Percentiles rank a stretch among this genome's conserved stretches.
These are phyloP conservation scores for Cheilosia soror DNA, from an alignment of 2,888 invertebrate species.

Conservation along the genomic window DNA sequence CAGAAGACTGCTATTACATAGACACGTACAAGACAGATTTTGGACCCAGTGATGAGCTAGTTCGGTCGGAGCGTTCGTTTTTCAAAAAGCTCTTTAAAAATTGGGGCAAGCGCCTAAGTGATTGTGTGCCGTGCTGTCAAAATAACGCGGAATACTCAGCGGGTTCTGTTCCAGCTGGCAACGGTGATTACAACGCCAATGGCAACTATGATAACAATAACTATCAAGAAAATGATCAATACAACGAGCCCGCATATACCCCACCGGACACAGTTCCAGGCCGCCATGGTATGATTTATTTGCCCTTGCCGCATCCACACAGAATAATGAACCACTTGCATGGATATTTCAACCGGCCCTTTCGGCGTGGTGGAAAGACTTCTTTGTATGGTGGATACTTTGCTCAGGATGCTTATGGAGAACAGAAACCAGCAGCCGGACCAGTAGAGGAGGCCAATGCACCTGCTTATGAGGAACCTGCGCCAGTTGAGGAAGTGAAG, in stretches of 20 bases:
- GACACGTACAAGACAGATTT: constrained; percentile 77
- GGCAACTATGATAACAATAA: constrained; percentile 5
- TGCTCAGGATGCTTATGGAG: constrained; percentile 47
- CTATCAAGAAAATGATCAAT: neutral
- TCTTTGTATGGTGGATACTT: constrained; percentile 9
- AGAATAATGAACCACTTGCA: constrained; percentile 49
- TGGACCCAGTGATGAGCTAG: constrained; percentile 76
- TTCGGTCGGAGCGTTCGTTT: constrained; percentile 78
- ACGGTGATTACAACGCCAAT: constrained; percentile 23
- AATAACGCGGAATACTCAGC: constrained; percentile 33
- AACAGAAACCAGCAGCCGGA: constrained; percentile 26
- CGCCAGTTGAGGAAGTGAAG: neutral
- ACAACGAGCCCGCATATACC: constrained; percentile 13
- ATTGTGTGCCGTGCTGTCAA: constrained; percentile 65
- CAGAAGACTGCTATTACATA: constrained; percentile 76
- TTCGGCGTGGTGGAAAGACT: constrained; percentile 39
- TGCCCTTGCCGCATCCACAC: constrained; percentile 55
- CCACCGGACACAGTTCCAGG: constrained; percentile 19
- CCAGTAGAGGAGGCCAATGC: constrained; percentile 4
- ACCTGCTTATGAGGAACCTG: constrained; percentile 38
- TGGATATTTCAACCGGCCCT: constrained; percentile 37
- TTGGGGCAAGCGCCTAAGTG: constrained; percentile 32
- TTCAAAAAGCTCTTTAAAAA: constrained; percentile 76
- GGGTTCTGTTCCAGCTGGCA: constrained; percentile 27
- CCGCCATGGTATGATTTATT: constrained; percentile 41